Evolutionary conservation across 2,797 vertebrate species (phyloP).

Genomic region (Buceros bicornis): DNA sequence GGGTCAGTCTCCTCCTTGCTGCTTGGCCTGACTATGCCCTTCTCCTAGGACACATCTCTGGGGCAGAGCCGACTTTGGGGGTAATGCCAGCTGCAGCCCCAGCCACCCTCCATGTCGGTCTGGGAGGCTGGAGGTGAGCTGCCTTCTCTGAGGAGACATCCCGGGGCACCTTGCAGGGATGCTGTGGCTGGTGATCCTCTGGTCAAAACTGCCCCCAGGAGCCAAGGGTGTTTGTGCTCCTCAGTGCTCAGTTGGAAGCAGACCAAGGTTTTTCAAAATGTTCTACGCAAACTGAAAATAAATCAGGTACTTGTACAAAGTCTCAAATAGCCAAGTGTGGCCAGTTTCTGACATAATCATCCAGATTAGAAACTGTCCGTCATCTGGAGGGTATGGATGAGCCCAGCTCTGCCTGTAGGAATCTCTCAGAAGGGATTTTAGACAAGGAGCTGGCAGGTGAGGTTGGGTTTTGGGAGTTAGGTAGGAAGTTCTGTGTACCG

Average conservation of each 20-base stretch:
- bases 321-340: background rate
- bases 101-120: rapidly evolving
- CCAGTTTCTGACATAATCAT: background rate
- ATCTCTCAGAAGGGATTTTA: background rate
- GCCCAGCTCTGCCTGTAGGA: background rate
- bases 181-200: background rate
- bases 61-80: background rate
- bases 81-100: background rate
- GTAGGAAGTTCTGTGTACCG: background rate
- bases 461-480: background rate
- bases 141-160: background rate
- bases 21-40: background rate
- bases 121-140: background rate
- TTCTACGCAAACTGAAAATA: background rate
- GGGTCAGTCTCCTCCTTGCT: background rate
- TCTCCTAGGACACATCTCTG: background rate
- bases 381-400: background rate
- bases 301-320: background rate
- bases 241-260: background rate
- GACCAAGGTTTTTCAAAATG: background rate
- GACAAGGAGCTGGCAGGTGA: background rate
- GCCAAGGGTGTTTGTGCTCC: background rate
- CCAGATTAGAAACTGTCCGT: background rate
- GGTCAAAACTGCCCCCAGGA: background rate
- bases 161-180: rapidly evolving